phyloP scores from a whole-genome alignment of 2,797 vertebrate species.

The Eidolon dupreanum region DNA sequence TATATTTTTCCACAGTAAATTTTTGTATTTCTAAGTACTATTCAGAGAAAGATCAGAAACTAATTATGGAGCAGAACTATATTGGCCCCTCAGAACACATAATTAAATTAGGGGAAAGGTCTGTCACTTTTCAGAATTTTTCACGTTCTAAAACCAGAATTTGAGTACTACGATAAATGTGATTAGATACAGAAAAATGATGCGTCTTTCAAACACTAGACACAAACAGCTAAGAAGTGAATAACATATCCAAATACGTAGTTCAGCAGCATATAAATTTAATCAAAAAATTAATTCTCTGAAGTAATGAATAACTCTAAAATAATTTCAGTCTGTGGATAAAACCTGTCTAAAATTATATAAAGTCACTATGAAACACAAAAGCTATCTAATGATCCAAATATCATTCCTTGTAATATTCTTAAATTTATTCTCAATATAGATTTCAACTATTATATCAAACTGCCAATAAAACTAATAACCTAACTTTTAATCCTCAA shows the following conservation, averaged over 20 bases:
- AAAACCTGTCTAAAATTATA: background rate
- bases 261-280: background rate
- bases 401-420: background rate
- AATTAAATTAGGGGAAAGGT: background rate
- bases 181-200: conserved; percentile 2
- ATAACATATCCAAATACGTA: background rate
- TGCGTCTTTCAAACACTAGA: background rate
- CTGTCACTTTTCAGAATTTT: background rate
- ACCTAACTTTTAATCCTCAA: conserved; percentile 1
- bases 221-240: background rate
- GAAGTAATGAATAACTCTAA: conserved; percentile 36
- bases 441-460: conserved; percentile 32
- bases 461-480: background rate
- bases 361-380: background rate
- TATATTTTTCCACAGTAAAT: background rate
- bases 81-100: background rate
- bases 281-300: background rate
- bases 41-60: background rate
- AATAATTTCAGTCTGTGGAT: background rate
- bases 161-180: background rate
- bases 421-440: background rate
- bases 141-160: background rate
- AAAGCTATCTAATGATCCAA: background rate
- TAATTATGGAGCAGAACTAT: background rate
- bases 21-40: background rate